Conservation (phyloP, 2,888 invertebrate species). For the Leucophenga montana region DNA sequence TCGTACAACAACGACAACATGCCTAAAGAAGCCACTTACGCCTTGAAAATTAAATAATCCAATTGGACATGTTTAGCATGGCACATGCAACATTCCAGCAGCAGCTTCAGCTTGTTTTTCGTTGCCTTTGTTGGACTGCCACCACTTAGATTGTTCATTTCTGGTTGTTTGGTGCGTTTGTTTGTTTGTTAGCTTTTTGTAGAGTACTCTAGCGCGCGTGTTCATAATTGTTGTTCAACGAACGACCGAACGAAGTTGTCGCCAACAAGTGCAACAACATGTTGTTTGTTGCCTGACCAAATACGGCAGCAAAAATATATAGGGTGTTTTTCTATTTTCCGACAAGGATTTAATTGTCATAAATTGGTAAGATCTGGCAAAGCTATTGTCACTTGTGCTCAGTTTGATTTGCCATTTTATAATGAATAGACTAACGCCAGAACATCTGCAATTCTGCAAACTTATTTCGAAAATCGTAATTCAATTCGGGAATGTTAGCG, state of each 20-base stretch:
- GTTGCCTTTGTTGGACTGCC: background rate
- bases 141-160: too few relatives aligned
- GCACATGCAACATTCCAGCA: constrained; percentile 27
- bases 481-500: too few relatives aligned
- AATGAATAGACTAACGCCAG: too few relatives aligned
- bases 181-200: background rate
- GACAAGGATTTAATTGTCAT: too few relatives aligned
- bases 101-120: background rate
- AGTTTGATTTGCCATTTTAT: too few relatives aligned
- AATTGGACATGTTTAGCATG: constrained; percentile 35
- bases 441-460: too few relatives aligned
- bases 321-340: constrained; percentile 14
- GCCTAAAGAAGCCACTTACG: constrained; percentile 24
- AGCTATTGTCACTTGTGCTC: too few relatives aligned
- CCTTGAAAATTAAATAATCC: constrained; percentile 58
- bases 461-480: too few relatives aligned
- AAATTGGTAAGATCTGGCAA: too few relatives aligned
- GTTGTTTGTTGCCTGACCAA: constrained; percentile 25
- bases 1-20: constrained; percentile 40
- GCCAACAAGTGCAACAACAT: background rate
- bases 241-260: constrained; percentile 11
- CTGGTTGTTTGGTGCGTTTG: background rate
- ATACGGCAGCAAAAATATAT: constrained; percentile 28
- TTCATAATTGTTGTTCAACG: constrained; percentile 33
- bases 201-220: constrained; percentile 26